Conservation (phyloP, 2,888 invertebrate species). For the Exocentrus adspersus region DNA sequence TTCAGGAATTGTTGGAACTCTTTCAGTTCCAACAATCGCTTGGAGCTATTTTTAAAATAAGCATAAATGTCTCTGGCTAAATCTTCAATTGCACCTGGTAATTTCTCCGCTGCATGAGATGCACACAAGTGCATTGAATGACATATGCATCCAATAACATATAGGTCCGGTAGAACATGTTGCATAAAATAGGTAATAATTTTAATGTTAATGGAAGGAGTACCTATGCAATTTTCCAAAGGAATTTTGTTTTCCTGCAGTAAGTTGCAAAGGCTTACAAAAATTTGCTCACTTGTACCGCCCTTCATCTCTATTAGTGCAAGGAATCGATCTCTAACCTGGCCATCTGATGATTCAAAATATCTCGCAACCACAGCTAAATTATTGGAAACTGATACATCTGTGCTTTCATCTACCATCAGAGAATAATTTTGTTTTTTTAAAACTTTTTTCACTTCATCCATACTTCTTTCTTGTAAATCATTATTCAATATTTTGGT, state of each 20-base stretch:
- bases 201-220: background rate
- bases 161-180: background rate
- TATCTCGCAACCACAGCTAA: background rate
- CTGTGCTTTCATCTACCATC: background rate
- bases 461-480: too few species aligned
- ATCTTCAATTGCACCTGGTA: slow-evolving; percentile 27
- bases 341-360: background rate
- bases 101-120: slow-evolving; percentile 13
- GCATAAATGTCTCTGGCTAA: slow-evolving; percentile 23
- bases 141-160: slow-evolving; percentile 25
- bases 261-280: background rate
- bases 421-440: background rate
- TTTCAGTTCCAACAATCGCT: slow-evolving; percentile 25
- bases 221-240: background rate
- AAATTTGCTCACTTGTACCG: background rate
- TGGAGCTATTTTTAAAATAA: slow-evolving; percentile 26
- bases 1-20: slow-evolving; percentile 38
- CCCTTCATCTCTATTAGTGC: background rate
- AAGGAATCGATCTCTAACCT: background rate
- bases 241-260: background rate
- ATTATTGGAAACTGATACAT: background rate
- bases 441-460: too few species aligned
- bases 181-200: background rate
- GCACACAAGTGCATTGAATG: slow-evolving; percentile 33
- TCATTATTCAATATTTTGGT: too few species aligned